These are phyloP conservation scores for Channa argus DNA, from an alignment of 2,113 vertebrate genomes.

Conservation along the genomic window DNA sequence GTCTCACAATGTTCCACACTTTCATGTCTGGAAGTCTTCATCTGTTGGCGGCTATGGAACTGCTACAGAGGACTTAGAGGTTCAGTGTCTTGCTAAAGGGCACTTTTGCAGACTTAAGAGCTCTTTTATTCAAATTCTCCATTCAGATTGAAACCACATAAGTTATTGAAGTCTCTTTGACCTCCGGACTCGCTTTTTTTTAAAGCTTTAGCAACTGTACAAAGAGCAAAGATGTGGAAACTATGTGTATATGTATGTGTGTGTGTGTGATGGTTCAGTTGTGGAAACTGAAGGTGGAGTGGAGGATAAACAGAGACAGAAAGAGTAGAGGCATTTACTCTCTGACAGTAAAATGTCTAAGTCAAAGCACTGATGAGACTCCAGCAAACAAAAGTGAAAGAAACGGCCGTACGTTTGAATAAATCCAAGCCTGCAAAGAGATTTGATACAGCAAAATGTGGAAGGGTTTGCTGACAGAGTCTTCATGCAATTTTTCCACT, in stretches of 20 bases:
- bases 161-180: constrained; percentile 16
- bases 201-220: constrained; percentile 17
- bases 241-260: constrained; percentile 14
- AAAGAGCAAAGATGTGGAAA: constrained; percentile 47
- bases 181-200: constrained; percentile 48
- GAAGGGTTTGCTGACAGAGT: constrained; percentile 40
- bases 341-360: constrained; percentile 25
- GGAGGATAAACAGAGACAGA: constrained; percentile 33
- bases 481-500: constrained; percentile 62
- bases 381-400: background rate
- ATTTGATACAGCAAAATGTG: constrained; percentile 44
- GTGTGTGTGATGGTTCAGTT: constrained; percentile 31
- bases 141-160: constrained; percentile 33
- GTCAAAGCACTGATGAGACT: constrained; percentile 33
- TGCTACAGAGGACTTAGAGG: constrained; percentile 22
- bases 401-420: background rate
- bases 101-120: constrained; percentile 14
- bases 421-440: constrained; percentile 19
- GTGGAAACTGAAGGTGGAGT: constrained; percentile 58
- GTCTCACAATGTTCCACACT: constrained; percentile 28
- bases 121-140: constrained; percentile 30
- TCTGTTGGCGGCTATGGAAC: constrained; percentile 23
- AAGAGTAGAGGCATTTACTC: constrained; percentile 2
- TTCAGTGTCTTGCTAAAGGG: constrained; percentile 45
- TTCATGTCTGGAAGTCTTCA: constrained; percentile 44